Evolutionary conservation across 1,140 invertebrate genomes (phyloP).

Genomic region (Anastrepha ludens): DNA sequence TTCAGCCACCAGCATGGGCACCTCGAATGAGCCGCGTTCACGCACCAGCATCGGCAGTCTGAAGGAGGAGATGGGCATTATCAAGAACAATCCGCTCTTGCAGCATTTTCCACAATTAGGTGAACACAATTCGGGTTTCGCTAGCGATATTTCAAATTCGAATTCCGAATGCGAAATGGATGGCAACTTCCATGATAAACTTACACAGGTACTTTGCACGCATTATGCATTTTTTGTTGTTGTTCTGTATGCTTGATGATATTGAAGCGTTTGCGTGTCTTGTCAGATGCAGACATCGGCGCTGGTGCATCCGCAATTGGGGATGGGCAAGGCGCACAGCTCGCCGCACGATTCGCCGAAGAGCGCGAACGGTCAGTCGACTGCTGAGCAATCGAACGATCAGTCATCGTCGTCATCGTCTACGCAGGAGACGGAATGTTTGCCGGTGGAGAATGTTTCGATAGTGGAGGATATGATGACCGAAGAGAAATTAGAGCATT

Average conservation of each 20-base stretch:
- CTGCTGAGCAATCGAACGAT: slow-evolving; percentile 45
- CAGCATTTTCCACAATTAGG: slow-evolving; percentile 78
- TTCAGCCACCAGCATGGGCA: slow-evolving; percentile 64
- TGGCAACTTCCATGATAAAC: slow-evolving; percentile 62
- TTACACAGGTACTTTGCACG: slow-evolving; percentile 63
- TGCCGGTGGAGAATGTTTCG: slow-evolving; percentile 88
- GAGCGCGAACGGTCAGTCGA: slow-evolving; percentile 57
- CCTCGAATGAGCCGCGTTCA: slow-evolving; percentile 62
- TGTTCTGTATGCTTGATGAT: slow-evolving; percentile 33
- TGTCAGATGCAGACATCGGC: slow-evolving; percentile 81
- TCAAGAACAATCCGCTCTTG: slow-evolving; percentile 86
- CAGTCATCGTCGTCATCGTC: slow-evolving; percentile 60
- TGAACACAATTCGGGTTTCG: slow-evolving; percentile 76
- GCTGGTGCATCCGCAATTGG: slow-evolving; percentile 79
- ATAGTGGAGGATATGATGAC: slow-evolving; percentile 86
- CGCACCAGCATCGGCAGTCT: slow-evolving; percentile 65
- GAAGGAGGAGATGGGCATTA: slow-evolving; percentile 75
- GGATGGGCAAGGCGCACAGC: slow-evolving; percentile 60
- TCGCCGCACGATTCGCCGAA: slow-evolving; percentile 60
- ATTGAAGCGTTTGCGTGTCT: slow-evolving; percentile 54
- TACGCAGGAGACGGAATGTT: slow-evolving; percentile 77
- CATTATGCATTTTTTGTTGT: background rate
- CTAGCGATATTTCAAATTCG: slow-evolving; percentile 73
- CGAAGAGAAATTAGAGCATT: slow-evolving; percentile 79
- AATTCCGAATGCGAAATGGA: slow-evolving; percentile 73